Conservation (phyloP, 2,888 invertebrate genomes). For the Nudaria mundana region DNA sequence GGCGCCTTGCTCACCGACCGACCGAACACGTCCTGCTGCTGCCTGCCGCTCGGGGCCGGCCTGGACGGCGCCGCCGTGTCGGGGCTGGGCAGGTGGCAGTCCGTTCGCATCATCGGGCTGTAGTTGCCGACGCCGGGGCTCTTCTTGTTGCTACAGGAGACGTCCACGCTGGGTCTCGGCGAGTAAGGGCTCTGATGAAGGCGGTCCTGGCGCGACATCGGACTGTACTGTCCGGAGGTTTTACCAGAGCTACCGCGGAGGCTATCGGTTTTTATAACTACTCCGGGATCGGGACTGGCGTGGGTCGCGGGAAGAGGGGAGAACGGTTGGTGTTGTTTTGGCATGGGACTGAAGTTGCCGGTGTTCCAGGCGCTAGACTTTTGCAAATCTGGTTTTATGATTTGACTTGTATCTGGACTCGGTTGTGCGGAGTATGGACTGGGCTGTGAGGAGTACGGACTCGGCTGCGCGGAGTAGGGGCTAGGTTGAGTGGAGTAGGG, state of each 20-base stretch:
- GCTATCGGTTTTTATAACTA: constrained; percentile 57
- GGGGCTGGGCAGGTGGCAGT: constrained; percentile 67
- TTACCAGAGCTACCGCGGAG: constrained; percentile 56
- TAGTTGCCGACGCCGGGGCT: constrained; percentile 69
- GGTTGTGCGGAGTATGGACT: constrained; percentile 75
- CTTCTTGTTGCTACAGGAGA: constrained; percentile 57
- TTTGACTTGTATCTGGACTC: constrained; percentile 75
- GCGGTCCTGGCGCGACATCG: constrained; percentile 70
- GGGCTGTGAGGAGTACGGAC: constrained; percentile 73
- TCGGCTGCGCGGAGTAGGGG: constrained; percentile 70
- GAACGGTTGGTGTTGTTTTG: constrained; percentile 71
- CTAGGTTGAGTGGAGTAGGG: constrained; percentile 73
- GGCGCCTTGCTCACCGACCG: constrained; percentile 46
- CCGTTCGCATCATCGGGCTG: constrained; percentile 68
- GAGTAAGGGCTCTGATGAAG: constrained; percentile 69
- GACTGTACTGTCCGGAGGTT: constrained; percentile 71
- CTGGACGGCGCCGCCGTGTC: constrained; percentile 54
- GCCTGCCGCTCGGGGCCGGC: constrained; percentile 36
- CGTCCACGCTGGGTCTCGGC: constrained; percentile 66
- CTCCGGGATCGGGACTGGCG: constrained; percentile 67
- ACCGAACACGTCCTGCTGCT: constrained; percentile 56
- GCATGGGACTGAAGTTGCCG: constrained; percentile 73
- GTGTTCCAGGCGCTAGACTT: constrained; percentile 70
- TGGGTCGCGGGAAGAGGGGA: constrained; percentile 72
- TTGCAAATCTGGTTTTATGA: constrained; percentile 64